Base-by-base conservation (phyloP, 2,113 vertebrate genomes). In the Ceyx cyanopectus region DNA sequence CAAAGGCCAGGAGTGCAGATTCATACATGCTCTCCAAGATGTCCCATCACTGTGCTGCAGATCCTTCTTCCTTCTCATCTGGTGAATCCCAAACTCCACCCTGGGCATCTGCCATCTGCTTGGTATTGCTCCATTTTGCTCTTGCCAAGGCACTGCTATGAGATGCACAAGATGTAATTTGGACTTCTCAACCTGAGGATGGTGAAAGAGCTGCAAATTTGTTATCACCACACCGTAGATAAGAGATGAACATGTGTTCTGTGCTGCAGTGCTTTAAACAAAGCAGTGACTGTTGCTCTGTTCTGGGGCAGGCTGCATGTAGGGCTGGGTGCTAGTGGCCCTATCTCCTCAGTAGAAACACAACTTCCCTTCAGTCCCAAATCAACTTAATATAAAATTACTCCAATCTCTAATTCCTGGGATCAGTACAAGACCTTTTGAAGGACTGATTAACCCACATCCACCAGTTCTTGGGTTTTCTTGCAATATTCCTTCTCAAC, bases 271-370 rank as follows among this genome's bases (percentile, higher is more conserved):
- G 3, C 53, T 51, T 54, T 29, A 34, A 51, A 73, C 60, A 51
- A 50, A 43, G 18, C 58, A 27, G 22, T 53, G 68, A 20, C 24
- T 54, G 23, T 45, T 60, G 18, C 62, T 54, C 54, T 54, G 46
- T 46, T 81, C n/a, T 75, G n/a, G 29, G 46, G 56, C 40, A 48
- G n/a, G 62, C 19, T 53, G 46, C 40, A 29, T 5, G 23, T 23
- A 54, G 27, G 62, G 19, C 18, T 54, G 32, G 40, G 70, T 1
- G 1, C 23, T 0, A 0, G 12, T 30, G 40, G 22, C 27, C 12
- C 14, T 29, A 46, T 37, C 40, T 81, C n/a, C 69, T 75, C 1
- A 0, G 5, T 60, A n/a, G 46, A 75, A 81, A 41, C n/a, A 68
- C 4, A 32, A 54, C 18, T 14, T 61, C 40, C 40, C 8, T 46